Evolutionary conservation across 2,797 vertebrate species (phyloP), one percentile per base, ranked within the genome.

Genomic region (Nannoperca obscura): DNA sequence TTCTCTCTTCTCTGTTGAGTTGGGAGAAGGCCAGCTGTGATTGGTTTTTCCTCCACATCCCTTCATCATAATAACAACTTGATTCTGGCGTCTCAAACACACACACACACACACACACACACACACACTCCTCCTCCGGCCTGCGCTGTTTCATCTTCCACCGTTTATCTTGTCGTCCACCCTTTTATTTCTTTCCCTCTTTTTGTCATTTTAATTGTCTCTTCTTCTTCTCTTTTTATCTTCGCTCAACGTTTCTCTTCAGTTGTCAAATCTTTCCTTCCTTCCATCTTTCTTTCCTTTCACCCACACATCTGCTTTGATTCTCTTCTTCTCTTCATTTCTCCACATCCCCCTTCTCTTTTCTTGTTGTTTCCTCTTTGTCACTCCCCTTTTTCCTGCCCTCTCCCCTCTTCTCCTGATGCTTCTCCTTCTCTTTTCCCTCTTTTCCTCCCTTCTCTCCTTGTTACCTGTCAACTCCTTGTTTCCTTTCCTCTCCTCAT

Each of bases 31-130:
- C 84, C 83, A 80, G 82, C 79, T 82, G 80, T 86, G 90, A 92
- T 89, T 89, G 90, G 67, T 89, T 90, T 91, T 85, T 84, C 72
- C 65, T 81, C 78, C 68, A 58, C 88, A 80, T 88, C 80, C 76
- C 80, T 89, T 85, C 73, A 86, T 90, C 89, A 90, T 74, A 66
- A 82, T 85, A 89, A 86, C 82, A 85, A 81, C 84, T 78, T 83
- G 61, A 89, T 82, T 79, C 65, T 71, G 63, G 57, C 8, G 0
- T 63, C 57, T 78, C 55, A 40, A 5, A 75, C 63, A 36, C 65
- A 81, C 71, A 63, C 61, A 50, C 22, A 13, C 50, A 69, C 50
- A 69, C 34, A 22, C 61, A 75, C 63, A 36, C 65, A 81, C 36
- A 32, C 34, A 22, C 44, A 11, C 20, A 20, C 50, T 72, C 60